A percentile compares a stretch with the other conserved stretches of the same genome.
phyloP scores from a whole-genome alignment of 2,113 vertebrate species.

The Psammodynastes pulverulentus region DNA sequence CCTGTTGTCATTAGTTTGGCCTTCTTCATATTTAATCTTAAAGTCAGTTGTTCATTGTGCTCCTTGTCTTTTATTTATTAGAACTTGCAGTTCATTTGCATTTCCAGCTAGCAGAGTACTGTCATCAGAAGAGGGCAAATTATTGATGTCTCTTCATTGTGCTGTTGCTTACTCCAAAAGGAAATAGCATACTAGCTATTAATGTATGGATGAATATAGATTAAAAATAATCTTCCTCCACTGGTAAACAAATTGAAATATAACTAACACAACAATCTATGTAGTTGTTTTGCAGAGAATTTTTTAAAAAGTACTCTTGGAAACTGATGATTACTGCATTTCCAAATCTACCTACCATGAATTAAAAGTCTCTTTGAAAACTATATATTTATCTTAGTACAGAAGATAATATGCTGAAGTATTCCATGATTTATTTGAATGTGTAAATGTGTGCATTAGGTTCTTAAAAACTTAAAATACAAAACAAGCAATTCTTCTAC shows the following conservation, averaged over 20 bases:
- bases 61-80: background rate
- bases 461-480: slow-evolving; percentile 6
- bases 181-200: background rate
- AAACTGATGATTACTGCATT: slow-evolving; percentile 27
- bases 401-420: background rate
- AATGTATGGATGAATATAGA: background rate
- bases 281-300: slow-evolving; percentile 31
- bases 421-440: slow-evolving; percentile 4
- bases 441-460: background rate
- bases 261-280: slow-evolving; percentile 12
- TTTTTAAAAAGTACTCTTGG: slow-evolving; percentile 37
- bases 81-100: background rate
- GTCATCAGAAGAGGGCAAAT: background rate
- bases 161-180: background rate
- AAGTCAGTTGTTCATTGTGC: background rate
- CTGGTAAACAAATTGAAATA: slow-evolving; percentile 34
- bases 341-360: background rate
- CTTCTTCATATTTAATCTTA: background rate
- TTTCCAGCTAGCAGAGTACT: background rate
- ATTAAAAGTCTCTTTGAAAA: slow-evolving; percentile 4
- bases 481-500: background rate
- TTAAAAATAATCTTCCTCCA: slow-evolving; percentile 27
- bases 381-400: slow-evolving; percentile 12
- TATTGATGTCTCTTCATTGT: background rate
- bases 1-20: background rate